phyloP scores from a whole-genome alignment of 92 coral and sea anemone species.

The Montipora capitata region DNA sequence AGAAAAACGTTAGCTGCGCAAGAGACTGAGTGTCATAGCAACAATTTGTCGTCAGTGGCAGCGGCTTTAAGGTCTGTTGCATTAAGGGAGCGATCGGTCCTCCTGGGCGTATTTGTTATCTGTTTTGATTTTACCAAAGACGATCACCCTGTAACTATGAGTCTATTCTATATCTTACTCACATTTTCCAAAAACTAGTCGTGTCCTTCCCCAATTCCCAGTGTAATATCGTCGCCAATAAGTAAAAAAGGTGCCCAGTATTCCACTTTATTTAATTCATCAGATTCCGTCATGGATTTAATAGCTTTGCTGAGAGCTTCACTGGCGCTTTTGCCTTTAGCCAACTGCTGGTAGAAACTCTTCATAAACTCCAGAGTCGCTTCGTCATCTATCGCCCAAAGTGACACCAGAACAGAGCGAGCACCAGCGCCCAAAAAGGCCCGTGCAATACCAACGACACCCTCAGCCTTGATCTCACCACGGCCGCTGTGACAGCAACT shows the following conservation, averaged over 20 bases:
- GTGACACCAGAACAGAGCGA: constrained; percentile 56
- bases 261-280: background rate
- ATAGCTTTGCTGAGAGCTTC: constrained; percentile 48
- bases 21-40: no score
- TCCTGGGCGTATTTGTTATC: no score
- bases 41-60: no score
- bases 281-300: constrained; percentile 44
- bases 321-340: constrained; percentile 15
- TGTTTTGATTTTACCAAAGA: no score
- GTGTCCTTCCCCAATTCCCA: background rate
- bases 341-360: constrained; percentile 43
- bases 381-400: constrained; percentile 59
- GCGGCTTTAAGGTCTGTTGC: no score
- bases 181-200: background rate
- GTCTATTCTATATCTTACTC: background rate
- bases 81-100: no score
- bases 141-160: background rate
- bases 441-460: constrained; percentile 62
- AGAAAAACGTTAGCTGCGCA: no score
- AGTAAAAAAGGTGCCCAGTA: constrained; percentile 68
- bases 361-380: constrained; percentile 65
- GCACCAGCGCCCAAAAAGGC: constrained; percentile 67
- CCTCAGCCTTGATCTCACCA: constrained; percentile 60
- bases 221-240: constrained; percentile 54
- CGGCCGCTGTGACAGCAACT: constrained; percentile 65